These are phyloP conservation scores for Tetragnatha montana DNA, from an alignment of 2,888 invertebrate genomes.

Conservation along the genomic window DNA sequence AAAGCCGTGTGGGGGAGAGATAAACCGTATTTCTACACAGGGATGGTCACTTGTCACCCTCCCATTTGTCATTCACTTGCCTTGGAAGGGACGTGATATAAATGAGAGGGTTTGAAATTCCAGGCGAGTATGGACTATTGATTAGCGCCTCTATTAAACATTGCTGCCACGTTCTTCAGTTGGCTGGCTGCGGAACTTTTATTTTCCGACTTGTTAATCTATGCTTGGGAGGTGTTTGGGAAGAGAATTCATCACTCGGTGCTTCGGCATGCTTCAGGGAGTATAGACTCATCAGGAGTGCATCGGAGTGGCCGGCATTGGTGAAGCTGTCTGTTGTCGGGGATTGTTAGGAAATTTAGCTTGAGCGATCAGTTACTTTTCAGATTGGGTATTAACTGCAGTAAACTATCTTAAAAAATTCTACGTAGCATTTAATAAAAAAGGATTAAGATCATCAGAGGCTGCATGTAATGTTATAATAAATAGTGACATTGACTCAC, in stretches of 20 bases:
- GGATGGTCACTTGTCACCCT: slow-evolving; percentile 60
- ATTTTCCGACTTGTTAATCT: background rate
- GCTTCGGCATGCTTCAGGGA: background rate
- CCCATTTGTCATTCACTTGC: slow-evolving; percentile 58
- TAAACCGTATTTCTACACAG: slow-evolving; percentile 68
- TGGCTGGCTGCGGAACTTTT: background rate
- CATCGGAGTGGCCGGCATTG: too few relatives aligned
- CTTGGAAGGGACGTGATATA: slow-evolving; percentile 24
- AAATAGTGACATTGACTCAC: too few relatives aligned
- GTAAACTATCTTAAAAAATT: too few relatives aligned
- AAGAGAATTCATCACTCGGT: background rate
- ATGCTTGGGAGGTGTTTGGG: background rate
- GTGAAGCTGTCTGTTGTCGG: too few relatives aligned
- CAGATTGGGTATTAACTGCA: too few relatives aligned
- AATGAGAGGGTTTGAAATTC: slow-evolving; percentile 43
- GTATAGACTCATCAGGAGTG: too few relatives aligned
- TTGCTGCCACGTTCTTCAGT: slow-evolving; percentile 1
- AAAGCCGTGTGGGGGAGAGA: slow-evolving; percentile 65
- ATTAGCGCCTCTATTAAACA: background rate
- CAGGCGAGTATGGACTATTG: slow-evolving; percentile 11
- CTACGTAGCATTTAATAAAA: too few relatives aligned
- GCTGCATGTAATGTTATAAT: too few relatives aligned
- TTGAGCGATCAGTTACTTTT: too few relatives aligned
- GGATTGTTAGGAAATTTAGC: too few relatives aligned
- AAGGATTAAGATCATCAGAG: too few relatives aligned